Evolutionary conservation across 1,140 invertebrate genomes (phyloP).

Genomic region (Diploscapter pachys): DNA sequence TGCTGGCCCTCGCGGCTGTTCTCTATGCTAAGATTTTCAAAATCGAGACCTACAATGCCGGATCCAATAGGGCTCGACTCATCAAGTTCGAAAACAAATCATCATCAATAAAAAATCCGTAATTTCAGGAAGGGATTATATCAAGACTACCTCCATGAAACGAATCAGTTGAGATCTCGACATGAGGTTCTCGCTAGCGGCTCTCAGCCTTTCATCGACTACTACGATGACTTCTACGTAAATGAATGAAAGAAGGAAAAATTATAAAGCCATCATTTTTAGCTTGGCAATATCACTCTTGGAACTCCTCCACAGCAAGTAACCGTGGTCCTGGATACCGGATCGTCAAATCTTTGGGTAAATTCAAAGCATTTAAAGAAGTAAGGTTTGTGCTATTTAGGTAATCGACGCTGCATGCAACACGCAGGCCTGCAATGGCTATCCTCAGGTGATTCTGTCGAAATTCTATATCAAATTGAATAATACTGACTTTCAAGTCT

Average conservation of each 20-base stretch:
- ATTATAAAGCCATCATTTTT: no score
- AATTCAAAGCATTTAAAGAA: no score
- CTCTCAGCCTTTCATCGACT: slow-evolving; percentile 12
- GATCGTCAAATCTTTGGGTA: slow-evolving; percentile 37
- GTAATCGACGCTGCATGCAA: slow-evolving; percentile 28
- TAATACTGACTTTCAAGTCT: background rate
- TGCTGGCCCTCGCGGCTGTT: no score
- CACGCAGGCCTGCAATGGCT: slow-evolving; percentile 33
- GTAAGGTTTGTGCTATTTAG: no score
- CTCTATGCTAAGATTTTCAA: no score
- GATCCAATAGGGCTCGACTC: no score
- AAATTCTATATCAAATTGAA: no score
- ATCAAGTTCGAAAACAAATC: no score
- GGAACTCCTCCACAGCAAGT: slow-evolving; percentile 25
- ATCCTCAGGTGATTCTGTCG: background rate
- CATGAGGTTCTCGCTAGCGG: slow-evolving; percentile 4
- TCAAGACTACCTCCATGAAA: background rate
- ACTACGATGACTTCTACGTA: slow-evolving; percentile 31
- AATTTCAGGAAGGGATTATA: slow-evolving; percentile 7
- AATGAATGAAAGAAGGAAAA: no score
- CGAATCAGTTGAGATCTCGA: background rate
- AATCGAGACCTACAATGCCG: no score
- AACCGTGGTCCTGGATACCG: slow-evolving; percentile 35
- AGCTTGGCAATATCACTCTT: slow-evolving; percentile 30
- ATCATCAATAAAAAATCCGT: background rate